Conservation (phyloP, 2,888 invertebrate species). For the Orthosia cruda region DNA sequence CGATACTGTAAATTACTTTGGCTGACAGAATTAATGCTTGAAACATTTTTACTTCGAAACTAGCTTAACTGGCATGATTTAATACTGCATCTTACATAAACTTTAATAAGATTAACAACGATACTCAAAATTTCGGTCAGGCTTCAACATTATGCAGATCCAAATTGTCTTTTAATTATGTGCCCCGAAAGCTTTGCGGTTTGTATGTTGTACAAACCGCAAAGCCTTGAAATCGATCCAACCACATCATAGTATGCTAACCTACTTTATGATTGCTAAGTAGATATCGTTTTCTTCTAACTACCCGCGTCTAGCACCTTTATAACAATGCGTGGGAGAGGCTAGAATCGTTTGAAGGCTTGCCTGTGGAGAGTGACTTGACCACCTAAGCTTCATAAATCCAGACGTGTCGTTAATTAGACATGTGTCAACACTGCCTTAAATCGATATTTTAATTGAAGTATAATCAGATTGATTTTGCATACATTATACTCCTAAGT, state of each 20-base stretch:
- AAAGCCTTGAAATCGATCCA: constrained; percentile 88
- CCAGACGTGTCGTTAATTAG: constrained; percentile 73
- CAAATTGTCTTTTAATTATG: constrained; percentile 64
- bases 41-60: constrained; percentile 15
- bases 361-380: constrained; percentile 54
- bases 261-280: constrained; percentile 77
- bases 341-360: constrained; percentile 46
- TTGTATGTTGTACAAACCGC: constrained; percentile 79
- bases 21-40: constrained; percentile 15
- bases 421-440: constrained; percentile 74
- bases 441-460: constrained; percentile 61
- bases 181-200: constrained; percentile 73
- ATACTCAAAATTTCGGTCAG: neutral
- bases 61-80: neutral
- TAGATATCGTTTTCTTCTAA: constrained; percentile 71
- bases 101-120: constrained; percentile 1
- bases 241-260: constrained; percentile 86
- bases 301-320: constrained; percentile 34
- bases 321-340: constrained; percentile 50
- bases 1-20: constrained; percentile 30
- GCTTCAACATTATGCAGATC: constrained; percentile 11
- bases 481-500: constrained; percentile 31
- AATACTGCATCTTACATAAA: constrained; percentile 24
- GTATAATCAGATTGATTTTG: constrained; percentile 53
- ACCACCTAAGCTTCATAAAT: constrained; percentile 66